A percentile compares a stretch with the other conserved stretches of the same genome.
phyloP scores from a whole-genome alignment of 2,113 vertebrate species.

The Monarcha castaneiventris region DNA sequence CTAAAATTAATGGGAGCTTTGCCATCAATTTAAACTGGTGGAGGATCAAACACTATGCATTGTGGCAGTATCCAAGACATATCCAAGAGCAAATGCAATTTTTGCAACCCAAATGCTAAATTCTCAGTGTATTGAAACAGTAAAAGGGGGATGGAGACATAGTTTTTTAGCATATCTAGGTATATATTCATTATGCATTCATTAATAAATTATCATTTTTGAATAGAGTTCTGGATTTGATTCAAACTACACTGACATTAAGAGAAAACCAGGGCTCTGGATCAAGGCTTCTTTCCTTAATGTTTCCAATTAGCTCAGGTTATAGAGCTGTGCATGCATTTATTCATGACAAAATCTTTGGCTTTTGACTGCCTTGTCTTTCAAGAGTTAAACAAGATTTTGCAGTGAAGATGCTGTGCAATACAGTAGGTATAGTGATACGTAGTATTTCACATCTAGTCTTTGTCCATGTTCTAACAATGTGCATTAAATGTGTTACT shows the following conservation, averaged over 20 bases:
- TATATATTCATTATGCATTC: neutral
- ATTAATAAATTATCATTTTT: constrained; percentile 7
- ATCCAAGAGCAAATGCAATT: neutral
- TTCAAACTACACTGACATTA: neutral
- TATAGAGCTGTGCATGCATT: neutral
- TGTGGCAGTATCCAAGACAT: neutral
- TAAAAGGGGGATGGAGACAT: neutral
- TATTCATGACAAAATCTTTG: neutral
- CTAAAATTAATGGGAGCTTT: constrained; percentile 47
- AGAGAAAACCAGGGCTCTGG: neutral
- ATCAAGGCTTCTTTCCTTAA: constrained; percentile 3
- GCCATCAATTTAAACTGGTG: neutral
- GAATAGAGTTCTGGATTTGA: constrained; percentile 20
- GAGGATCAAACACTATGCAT: neutral
- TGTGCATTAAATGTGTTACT: constrained; percentile 47
- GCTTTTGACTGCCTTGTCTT: neutral
- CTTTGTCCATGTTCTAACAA: constrained; percentile 54
- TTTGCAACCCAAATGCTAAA: neutral
- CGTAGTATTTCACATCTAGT: neutral
- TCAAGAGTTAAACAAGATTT: constrained; percentile 18
- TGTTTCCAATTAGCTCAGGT: neutral
- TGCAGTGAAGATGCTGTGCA: neutral
- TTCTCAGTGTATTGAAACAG: neutral
- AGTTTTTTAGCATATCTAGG: neutral
- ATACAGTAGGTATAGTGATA: neutral